Conservation (phyloP, 2,797 vertebrate genomes). For the Glossophaga mutica region DNA sequence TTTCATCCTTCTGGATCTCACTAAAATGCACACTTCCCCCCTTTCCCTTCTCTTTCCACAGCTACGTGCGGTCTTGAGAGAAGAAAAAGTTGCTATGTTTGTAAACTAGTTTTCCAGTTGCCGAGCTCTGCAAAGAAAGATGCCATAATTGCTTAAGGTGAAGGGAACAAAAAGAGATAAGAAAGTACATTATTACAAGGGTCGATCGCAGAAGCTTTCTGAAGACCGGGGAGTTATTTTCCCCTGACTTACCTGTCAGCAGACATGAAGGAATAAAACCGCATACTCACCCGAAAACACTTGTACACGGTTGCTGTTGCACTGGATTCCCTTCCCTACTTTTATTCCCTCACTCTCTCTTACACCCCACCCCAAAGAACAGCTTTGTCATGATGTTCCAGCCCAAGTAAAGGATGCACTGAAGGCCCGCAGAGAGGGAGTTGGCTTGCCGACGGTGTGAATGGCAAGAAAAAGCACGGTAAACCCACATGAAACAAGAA, state of each 20-base stretch:
- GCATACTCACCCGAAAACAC: neutral
- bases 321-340: neutral
- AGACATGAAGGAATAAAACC: neutral
- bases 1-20: neutral
- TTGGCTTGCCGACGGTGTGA: neutral
- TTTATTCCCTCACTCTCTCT: neutral
- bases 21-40: neutral
- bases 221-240: neutral
- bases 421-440: neutral
- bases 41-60: neutral
- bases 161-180: constrained; percentile 42
- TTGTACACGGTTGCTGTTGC: neutral
- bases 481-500: neutral
- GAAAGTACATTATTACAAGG: constrained; percentile 24
- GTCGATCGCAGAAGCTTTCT: neutral
- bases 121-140: constrained; percentile 21
- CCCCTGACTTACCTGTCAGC: neutral
- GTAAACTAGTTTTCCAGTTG: constrained; percentile 47
- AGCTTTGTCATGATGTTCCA: neutral
- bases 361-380: neutral
- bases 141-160: constrained; percentile 36
- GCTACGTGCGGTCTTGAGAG: neutral
- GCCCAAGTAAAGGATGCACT: neutral
- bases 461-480: neutral
- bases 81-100: constrained; percentile 1